Base-by-base conservation (phyloP, 2,888 invertebrate species). In the Cerceris ruficornis region DNA sequence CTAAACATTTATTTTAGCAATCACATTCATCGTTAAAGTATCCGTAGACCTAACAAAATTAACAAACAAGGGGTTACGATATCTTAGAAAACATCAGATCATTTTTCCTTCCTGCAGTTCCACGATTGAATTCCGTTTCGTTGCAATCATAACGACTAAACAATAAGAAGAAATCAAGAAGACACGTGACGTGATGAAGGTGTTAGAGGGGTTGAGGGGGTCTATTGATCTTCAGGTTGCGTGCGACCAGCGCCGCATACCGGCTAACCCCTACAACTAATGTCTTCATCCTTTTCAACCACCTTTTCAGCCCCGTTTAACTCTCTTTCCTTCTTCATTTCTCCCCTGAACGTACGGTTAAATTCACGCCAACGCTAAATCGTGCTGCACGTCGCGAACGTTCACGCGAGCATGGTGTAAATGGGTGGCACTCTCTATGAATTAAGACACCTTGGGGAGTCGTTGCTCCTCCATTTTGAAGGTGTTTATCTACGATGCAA, bases 191-290 rank as follows among this genome's bases (percentile, higher is more conserved):
- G 82, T 70, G 80, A 75, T 68, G 71, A 81, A 68, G 78, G 83
- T 76, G 80, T 76, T 78, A 73, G 73, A 76, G 84, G 83, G 80
- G 84, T 65, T 74, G 75, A 78, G 82, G 87, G 78, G 86, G 74
- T 82, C 81, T 90, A 91, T 91, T 90, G 91, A 91, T 91, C 90
- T 87, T 85, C 69, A 82, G 82, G 75, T 91, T 87, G 90, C 89
- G 90, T 88, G 89, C 85, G 86, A 71, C 82, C 88, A 90, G 91
- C 91, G 91, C 90, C 90, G 83, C 89, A 87, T 88, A 88, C 86
- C 83, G 88, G 89, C 78, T 80, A 81, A 72, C 82, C 77, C 83
- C 80, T 81, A 73, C 85, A 88, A 88, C 89, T 89, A 90, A 91
- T 90, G 90, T 91, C 91, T 91, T 89, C 88, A 91, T 91, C 83